Base-by-base conservation (phyloP, 2,113 vertebrate species). In the Toxostoma redivivum region DNA sequence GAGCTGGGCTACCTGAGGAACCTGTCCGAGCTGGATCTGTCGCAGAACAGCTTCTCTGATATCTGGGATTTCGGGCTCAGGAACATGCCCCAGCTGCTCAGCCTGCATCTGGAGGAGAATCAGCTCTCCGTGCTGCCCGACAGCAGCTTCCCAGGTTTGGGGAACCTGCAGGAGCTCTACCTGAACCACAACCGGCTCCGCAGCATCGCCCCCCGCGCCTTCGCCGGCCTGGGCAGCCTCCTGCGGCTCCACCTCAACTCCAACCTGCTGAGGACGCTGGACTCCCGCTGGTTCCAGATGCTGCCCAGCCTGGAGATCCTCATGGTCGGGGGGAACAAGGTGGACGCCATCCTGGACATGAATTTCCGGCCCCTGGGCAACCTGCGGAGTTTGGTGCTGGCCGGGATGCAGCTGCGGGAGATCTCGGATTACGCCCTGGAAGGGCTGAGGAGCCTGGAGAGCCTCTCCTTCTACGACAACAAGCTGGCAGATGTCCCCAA, bases 401-500 rank as follows among this genome's bases (percentile, higher is more conserved):
- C 99, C 0, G 98, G 98, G 71, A 99, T 99, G 99, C 98, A 97
- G 82, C 95, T 99, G 65, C 97, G 92, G 86, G 98, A 98, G 67
- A 98, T 99, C 97, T 98, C 98, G 0, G 98, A 98, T 92, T 98
- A 98, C 0, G 98, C 99, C 2, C 98, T 99, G 47, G 98, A 99
- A 65, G 99, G 99, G 18, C 87, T 99, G 86, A 96, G 97, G 5
- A 98, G 94, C 86, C 97, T 99, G 47, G 99, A 99, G 95, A 99
- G 99, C 93, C 98, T 99, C 28, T 99, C 99, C 24, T 99, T 99
- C 94, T 99, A 99, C 0, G 99, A 99, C 92, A 99, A 99, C 97
- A 98, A 96, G 71, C 97, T 99, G 35, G 91, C 96, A 22, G 97
- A 94, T 0, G 99, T 99, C 23, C 99, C 99, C 78, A 98, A 98